Base-by-base conservation (phyloP, 2,113 vertebrate genomes). In the Orthonyx spaldingii region DNA sequence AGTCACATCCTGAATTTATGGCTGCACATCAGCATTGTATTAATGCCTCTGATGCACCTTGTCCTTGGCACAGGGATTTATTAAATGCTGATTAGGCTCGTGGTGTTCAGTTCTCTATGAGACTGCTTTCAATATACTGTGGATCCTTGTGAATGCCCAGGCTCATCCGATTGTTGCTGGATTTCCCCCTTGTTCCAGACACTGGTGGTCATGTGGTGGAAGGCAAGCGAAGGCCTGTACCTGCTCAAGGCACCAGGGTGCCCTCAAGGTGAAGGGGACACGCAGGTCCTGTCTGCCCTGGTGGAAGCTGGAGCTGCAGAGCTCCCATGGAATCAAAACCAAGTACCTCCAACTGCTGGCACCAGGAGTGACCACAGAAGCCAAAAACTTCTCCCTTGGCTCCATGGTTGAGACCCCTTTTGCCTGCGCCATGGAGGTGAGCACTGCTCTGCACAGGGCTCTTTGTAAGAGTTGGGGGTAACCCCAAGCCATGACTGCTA, bases 181-280 rank as follows among this genome's bases (percentile, higher is more conserved):
- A n/a, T 57, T 46, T 47, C 26, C 42, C 30, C 30, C 52, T 39
- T 7, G 32, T 28, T 74, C 16, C 68, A 56, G 6, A 20, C 18
- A 11, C 0, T 0, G 5, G 39, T 10, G 15, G 50, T 35, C 0
- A 0, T 10, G 2, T 3, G 35, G 49, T 5, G 17, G 75, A 82
- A 35, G 14, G 35, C 21, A 57, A 46, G 32, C 0, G 0, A 49
- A 74, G 59, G 63, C 18, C 9, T 1, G 26, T 15, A 23, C 22
- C 55, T 10, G 5, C 28, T 9, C 28, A 4, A 0, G 24, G 66
- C 46, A 47, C 46, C 5, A 33, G 33, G 30, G 32, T 5, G 32
- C 22, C 65, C 64, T 44, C 0, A 0, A 27, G 70, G 35, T 7
- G 66, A 33, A 18, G 37, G 35, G 64, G 68, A 68, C 27, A 49